Evolutionary conservation across 2,797 vertebrate species (phyloP).

Genomic region (Cossypha caffra): DNA sequence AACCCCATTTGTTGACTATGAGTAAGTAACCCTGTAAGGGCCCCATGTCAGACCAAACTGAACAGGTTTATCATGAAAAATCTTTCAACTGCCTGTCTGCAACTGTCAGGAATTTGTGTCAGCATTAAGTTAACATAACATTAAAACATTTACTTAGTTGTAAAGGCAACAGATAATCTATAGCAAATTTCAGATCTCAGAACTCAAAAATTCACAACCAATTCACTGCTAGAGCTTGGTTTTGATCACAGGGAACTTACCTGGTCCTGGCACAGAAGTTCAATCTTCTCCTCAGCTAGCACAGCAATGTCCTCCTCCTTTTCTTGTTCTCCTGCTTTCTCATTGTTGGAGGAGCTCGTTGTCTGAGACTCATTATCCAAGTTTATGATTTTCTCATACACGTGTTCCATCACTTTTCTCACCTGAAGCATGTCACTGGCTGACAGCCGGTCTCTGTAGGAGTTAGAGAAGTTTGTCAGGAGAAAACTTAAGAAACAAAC

Average conservation of each 20-base stretch:
- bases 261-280: conserved; percentile 99
- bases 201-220: background rate
- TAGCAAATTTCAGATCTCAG: background rate
- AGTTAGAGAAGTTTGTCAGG: background rate
- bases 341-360: conserved; percentile 95
- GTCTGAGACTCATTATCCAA: conserved; percentile 98
- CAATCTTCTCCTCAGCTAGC: conserved; percentile 97
- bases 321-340: conserved; percentile 95
- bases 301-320: conserved; percentile 97
- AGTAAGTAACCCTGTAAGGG: background rate
- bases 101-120: background rate
- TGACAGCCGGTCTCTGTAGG: conserved; percentile 90
- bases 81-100: background rate
- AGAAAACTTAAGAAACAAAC: background rate
- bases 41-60: background rate
- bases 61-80: background rate
- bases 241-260: conserved; percentile 61
- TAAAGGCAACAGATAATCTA: background rate
- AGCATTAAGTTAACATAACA: background rate
- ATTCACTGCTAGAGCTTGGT: background rate
- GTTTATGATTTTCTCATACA: conserved; percentile 99
- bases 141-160: background rate
- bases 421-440: conserved; percentile 99
- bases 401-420: conserved; percentile 98
- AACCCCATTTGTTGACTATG: background rate